These are phyloP conservation scores for Monarcha castaneiventris DNA, from an alignment of 2,113 vertebrate genomes.

Conservation along the genomic window DNA sequence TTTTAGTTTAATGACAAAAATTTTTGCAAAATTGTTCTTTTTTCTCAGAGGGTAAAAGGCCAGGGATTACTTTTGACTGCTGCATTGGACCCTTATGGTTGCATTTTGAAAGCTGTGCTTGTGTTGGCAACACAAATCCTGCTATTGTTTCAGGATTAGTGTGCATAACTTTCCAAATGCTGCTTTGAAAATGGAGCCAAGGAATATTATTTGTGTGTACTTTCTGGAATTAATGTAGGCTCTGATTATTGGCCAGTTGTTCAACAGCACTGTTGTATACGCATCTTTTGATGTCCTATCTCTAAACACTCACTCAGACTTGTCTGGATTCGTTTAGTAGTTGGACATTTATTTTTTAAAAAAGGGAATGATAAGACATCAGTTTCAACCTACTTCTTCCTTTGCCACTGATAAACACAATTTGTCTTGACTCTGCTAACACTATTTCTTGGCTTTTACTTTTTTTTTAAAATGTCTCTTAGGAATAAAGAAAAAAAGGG, in stretches of 20 bases:
- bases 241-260: constrained; percentile 43
- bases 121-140: constrained; percentile 62
- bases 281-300: background rate
- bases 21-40: constrained; percentile 1
- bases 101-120: constrained; percentile 59
- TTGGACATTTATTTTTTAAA: background rate
- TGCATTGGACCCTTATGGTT: constrained; percentile 38
- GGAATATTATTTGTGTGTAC: constrained; percentile 62
- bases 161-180: constrained; percentile 62
- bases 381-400: background rate
- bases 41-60: constrained; percentile 31
- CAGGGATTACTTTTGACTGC: constrained; percentile 43
- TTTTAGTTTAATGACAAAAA: background rate
- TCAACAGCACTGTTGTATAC: background rate
- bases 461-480: background rate
- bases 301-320: constrained; percentile 20
- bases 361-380: background rate
- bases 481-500: background rate
- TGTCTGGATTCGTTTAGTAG: constrained; percentile 2
- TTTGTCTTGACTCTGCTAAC: background rate
- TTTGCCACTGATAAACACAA: background rate
- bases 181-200: constrained; percentile 65
- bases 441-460: background rate
- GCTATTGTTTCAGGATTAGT: constrained; percentile 68
- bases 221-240: constrained; percentile 55